Base-by-base conservation (phyloP, 2,113 vertebrate species). In the Gila orcuttii region DNA sequence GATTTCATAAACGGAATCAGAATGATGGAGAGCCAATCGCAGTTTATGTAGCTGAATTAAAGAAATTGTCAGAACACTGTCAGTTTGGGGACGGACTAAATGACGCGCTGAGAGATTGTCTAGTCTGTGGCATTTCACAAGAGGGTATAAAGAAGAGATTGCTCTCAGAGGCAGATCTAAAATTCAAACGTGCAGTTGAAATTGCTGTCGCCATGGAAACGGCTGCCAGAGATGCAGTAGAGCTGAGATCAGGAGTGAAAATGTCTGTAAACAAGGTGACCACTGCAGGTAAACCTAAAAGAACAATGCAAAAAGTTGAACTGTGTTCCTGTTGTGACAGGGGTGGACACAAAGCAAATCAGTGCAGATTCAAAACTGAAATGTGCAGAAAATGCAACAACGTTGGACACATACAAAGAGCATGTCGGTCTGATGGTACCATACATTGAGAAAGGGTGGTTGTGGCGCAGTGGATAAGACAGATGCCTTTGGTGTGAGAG, bases 301-400 rank as follows among this genome's bases (percentile, higher is more conserved):
- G 33, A 71, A 64, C 31, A 84, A 47, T 19, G 6, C 17, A 73
- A 21, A 62, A 68, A 28, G 45, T 28, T 10, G 25, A 83, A 59
- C 50, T 55, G 11, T 17, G 50, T 81, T 69, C 66, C 28, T 0
- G 0, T 0, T 68, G 0, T 25, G 88, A 31, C 59, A 45, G n/a
- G 80, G 31, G 33, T 82, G 68, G 33, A 60, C 10, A 79, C 78
- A 55, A 13, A 74, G 21, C 0, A 1, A 79, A 42, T 6, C 39
- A 78, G 64, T 3, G 0, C 5, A 33, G 28, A 25, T 87, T 86
- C 76, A 80, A 87, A 87, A 62, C 84, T 21, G 78, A 87, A 28
- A 59, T 7, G 82, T 89, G 91, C 82, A 87, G 81, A 84, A 88
- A 60, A 9, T 3, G 8, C n/a, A 59, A 71, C 64, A 88, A 84